Conservation (phyloP, 2,113 vertebrate species). For the Sinosuthora webbiana region DNA sequence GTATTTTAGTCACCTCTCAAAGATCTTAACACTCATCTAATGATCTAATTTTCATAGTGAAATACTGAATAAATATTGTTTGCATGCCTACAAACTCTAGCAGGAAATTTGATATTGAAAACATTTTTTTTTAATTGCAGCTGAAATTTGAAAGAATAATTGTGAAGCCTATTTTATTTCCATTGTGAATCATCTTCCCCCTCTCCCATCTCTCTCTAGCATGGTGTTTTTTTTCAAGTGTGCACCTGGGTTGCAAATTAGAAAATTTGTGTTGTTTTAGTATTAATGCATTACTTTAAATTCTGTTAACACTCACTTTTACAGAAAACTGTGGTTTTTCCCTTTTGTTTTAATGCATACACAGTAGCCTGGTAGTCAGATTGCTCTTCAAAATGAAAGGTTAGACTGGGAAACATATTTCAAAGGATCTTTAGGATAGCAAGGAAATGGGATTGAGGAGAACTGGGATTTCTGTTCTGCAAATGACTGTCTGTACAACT, state of each 20-base stretch:
- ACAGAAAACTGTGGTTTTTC: fast-evolving
- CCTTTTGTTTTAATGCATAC: not conserved
- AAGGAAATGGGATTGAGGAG: not conserved
- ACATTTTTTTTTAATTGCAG: not conserved
- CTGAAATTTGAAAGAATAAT: not conserved
- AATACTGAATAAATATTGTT: not conserved
- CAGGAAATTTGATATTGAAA: not conserved
- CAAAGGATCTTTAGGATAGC: not conserved
- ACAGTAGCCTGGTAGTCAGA: not conserved
- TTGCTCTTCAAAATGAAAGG: not conserved
- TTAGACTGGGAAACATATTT: not conserved
- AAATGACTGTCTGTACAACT: not conserved
- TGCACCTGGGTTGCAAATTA: not conserved
- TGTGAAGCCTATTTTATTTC: not conserved
- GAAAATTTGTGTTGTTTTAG: not conserved
- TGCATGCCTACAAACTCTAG: not conserved
- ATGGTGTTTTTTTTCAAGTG: not conserved
- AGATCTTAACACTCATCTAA: not conserved
- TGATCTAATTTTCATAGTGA: not conserved
- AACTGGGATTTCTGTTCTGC: not conserved
- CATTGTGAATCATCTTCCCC: not conserved
- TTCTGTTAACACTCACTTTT: not conserved
- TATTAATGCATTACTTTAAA: not conserved
- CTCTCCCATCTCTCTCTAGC: not conserved
- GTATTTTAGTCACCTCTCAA: not conserved